Base-by-base conservation (phyloP, 2,888 invertebrate species). In the Nematopogon swammerdamellus region DNA sequence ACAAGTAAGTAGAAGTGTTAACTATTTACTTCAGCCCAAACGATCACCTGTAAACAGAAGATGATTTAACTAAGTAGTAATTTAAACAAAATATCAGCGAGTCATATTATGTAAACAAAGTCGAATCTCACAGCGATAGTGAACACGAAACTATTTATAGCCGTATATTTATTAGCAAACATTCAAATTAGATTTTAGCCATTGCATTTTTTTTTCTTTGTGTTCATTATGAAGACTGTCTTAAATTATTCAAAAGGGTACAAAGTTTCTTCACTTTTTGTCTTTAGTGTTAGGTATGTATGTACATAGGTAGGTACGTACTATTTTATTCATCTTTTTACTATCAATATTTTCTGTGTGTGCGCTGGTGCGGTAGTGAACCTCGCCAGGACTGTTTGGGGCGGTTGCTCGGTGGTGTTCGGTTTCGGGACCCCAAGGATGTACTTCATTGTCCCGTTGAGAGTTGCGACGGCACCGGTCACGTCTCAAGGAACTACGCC, bases 401-500 rank as follows among this genome's bases (percentile, higher is more conserved):
- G 60, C 70, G 68, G 65, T 63, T 68, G 54, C 61, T 67, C 62
- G 65, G 70, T 59, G 66, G 69, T 71, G n/a, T n/a, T n/a, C 82
- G 86, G 69, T 80, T 84, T 63, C 83, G 86, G 67, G 87, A 87
- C 68, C 82, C 83, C 66, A 85, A 85, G 80, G 88, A 88, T 80
- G 83, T 88, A 69, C 83, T 90, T 71, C 88, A 89, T 79, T 91
- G 91, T 68, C 91, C 91, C 55, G 89, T 89, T 60, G 80, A 81
- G 66, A 82, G 82, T 81, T 92, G 92, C 82, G 91, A 92, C 81
- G 92, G 92, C 62, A 86, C 89, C 76, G 92, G 92, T 65, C 92
- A 93, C 82, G 83, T 91, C 68, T 91, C 91, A 63, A 92, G 92
- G 66, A 91, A 90, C 85, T 93, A 91, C 85, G 87, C 91, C 62